Evolutionary conservation across 2,888 invertebrate genomes (phyloP).

Genomic region (Prosapia bicincta): DNA sequence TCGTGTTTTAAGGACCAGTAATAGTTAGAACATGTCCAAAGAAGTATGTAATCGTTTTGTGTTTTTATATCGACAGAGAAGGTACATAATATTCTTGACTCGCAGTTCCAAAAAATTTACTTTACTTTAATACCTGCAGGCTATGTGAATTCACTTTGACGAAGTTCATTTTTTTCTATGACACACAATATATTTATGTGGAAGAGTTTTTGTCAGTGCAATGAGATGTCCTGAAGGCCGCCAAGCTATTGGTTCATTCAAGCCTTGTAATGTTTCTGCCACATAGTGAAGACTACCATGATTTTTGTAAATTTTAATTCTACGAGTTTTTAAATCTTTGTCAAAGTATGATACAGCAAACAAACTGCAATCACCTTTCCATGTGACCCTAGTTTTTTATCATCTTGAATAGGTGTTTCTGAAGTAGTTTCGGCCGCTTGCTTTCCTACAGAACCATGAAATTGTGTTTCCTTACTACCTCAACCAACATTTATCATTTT

Average conservation of each 20-base stretch:
- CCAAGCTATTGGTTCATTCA: too few species aligned
- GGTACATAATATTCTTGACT: conserved; percentile 67
- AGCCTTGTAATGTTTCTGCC: conserved; percentile 66
- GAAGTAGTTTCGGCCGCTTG: conserved; percentile 59
- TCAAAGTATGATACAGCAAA: conserved; percentile 72
- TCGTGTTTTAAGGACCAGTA: conserved; percentile 88
- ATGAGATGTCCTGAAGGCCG: too few species aligned
- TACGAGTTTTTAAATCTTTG: conserved; percentile 52
- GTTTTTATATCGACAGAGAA: conserved; percentile 48
- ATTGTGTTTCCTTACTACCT: conserved; percentile 96
- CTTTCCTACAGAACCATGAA: conserved; percentile 88
- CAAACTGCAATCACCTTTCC: conserved; percentile 83
- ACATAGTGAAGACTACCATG: conserved; percentile 72
- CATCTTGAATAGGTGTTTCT: conserved; percentile 44
- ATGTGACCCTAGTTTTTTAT: conserved; percentile 59
- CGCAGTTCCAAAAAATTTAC: conserved; percentile 71
- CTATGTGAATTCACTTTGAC: too few species aligned
- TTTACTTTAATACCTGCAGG: too few species aligned
- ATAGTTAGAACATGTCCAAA: conserved; percentile 82
- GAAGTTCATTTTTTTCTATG: too few species aligned
- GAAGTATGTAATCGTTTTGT: conserved; percentile 51
- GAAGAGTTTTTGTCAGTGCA: too few species aligned
- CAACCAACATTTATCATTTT: conserved; percentile 86
- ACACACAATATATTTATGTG: too few species aligned
- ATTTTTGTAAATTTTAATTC: conserved; percentile 73